Evolutionary conservation across 2,797 vertebrate species (phyloP).

Genomic region (Microctenopoma steveboyesi): DNA sequence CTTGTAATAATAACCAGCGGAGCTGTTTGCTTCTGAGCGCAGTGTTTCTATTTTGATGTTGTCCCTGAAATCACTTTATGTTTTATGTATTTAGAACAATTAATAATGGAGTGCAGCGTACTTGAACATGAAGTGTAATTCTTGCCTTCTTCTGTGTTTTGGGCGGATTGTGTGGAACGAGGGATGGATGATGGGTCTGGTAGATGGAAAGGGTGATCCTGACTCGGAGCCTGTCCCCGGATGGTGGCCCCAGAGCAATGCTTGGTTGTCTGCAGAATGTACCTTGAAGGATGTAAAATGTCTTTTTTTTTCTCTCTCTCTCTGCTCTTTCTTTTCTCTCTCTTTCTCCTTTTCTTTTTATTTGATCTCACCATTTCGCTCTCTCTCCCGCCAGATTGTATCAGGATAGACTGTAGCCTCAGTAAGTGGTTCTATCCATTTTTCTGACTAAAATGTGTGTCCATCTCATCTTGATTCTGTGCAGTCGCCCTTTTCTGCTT

Average conservation of each 20-base stretch:
- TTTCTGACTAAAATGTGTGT: constrained; percentile 71
- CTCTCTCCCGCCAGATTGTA: constrained; percentile 94
- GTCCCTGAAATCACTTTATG: neutral
- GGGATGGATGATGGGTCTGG: constrained; percentile 43
- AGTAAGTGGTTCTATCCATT: constrained; percentile 90
- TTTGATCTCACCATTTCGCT: constrained; percentile 89
- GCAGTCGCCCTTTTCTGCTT: constrained; percentile 57
- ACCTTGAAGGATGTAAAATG: constrained; percentile 98
- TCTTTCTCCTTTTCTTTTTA: constrained; percentile 61
- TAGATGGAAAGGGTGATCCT: constrained; percentile 83
- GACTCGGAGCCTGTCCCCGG: constrained; percentile 90
- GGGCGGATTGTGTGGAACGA: constrained; percentile 19
- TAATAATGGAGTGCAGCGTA: neutral
- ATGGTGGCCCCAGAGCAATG: constrained; percentile 88
- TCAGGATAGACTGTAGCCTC: constrained; percentile 97
- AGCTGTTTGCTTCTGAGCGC: neutral
- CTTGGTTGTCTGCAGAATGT: constrained; percentile 89
- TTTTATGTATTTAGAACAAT: neutral
- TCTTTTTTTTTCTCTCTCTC: constrained; percentile 62
- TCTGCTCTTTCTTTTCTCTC: constrained; percentile 46
- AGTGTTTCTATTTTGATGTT: constrained; percentile 6
- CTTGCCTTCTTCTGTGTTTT: constrained; percentile 75
- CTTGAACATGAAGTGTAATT: neutral
- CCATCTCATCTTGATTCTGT: constrained; percentile 66
- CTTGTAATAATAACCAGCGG: neutral